phyloP scores from a whole-genome alignment of 2,113 vertebrate species.

The Tetrax tetrax region DNA sequence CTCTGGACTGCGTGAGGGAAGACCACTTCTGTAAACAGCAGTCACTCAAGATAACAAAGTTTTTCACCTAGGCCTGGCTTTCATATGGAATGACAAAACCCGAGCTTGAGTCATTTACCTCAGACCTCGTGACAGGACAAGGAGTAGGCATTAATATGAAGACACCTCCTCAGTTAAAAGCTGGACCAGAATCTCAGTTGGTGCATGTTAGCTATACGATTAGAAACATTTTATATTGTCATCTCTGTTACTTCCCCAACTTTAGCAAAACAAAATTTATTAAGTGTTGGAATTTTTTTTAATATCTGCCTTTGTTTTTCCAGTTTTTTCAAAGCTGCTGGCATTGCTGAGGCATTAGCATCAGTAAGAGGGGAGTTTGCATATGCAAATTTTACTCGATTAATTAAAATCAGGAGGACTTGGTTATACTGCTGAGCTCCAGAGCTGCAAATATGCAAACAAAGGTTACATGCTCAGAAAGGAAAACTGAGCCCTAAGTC shows the following conservation, averaged over 20 bases:
- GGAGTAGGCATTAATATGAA: not conserved
- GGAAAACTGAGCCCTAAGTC: slow-evolving; percentile 1
- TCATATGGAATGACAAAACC: not conserved
- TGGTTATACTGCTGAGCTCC: slow-evolving; percentile 40
- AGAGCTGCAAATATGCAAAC: slow-evolving; percentile 46
- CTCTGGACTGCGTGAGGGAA: not conserved
- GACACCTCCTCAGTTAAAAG: not conserved
- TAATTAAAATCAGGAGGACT: slow-evolving; percentile 54
- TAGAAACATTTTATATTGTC: not conserved
- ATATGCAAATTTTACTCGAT: slow-evolving; percentile 38
- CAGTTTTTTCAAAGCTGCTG: not conserved
- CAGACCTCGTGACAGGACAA: no score
- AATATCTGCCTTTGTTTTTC: not conserved
- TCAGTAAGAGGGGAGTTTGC: not conserved
- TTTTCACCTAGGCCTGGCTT: not conserved
- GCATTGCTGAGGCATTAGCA: not conserved
- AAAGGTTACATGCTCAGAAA: slow-evolving; percentile 29
- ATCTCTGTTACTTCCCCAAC: not conserved
- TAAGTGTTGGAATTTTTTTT: not conserved
- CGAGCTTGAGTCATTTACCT: not conserved
- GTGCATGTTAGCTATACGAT: not conserved
- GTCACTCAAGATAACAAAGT: not conserved
- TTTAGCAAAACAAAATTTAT: not conserved
- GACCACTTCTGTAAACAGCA: not conserved
- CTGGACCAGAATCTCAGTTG: not conserved